phyloP scores from a whole-genome alignment of 2,797 vertebrate species.

The Anguilla megastoma region DNA sequence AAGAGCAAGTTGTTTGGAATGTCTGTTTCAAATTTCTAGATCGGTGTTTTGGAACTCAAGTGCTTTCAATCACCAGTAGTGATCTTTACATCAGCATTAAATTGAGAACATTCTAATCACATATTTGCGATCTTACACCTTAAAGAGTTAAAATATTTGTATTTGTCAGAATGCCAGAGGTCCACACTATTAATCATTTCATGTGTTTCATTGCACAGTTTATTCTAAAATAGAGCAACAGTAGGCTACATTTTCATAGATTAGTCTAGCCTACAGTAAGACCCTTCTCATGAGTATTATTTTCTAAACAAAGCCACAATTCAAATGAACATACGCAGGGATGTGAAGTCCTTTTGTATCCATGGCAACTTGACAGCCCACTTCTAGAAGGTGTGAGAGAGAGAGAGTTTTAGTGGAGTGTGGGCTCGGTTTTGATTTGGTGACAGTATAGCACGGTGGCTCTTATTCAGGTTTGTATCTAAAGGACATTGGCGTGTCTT shows the following conservation, averaged over 20 bases:
- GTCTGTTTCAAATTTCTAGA: too few relatives aligned
- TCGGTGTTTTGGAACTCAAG: too few relatives aligned
- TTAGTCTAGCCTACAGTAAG: neutral
- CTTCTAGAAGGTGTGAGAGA: slow-evolving; percentile 27
- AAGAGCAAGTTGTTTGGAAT: neutral
- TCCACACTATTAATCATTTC: neutral
- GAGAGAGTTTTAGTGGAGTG: neutral
- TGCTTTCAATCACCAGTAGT: too few relatives aligned
- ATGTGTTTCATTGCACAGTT: neutral
- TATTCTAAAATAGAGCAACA: neutral
- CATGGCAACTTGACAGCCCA: slow-evolving; percentile 48
- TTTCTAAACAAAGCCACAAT: neutral
- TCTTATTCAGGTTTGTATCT: neutral
- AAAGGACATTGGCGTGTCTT: neutral
- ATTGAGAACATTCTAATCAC: too few relatives aligned
- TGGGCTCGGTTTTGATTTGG: slow-evolving; percentile 19
- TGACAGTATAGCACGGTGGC: slow-evolving; percentile 11
- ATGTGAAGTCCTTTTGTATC: slow-evolving; percentile 43
- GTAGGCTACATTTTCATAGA: neutral
- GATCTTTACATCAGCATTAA: too few relatives aligned
- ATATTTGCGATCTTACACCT: too few relatives aligned
- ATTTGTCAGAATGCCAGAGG: neutral
- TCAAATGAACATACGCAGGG: neutral
- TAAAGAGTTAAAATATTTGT: neutral
- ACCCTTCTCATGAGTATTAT: neutral